Conservation (phyloP, 2,113 vertebrate genomes). For the Ovibos moschatus region DNA sequence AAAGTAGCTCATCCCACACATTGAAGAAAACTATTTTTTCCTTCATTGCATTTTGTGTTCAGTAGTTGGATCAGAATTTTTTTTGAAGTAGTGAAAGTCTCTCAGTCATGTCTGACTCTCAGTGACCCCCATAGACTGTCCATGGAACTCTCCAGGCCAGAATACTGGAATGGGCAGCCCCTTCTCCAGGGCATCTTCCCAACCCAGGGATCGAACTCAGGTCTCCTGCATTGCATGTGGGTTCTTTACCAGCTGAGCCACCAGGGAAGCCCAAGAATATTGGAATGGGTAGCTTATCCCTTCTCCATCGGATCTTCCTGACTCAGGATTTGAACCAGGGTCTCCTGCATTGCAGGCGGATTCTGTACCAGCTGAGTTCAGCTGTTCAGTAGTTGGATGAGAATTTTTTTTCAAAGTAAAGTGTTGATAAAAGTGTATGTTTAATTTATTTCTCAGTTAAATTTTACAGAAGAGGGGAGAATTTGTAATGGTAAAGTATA, state of each 20-base stretch:
- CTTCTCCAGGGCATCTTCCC: not conserved
- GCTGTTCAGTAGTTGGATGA: not conserved
- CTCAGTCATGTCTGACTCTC: not conserved
- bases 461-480: not conserved
- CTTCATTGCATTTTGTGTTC: not conserved
- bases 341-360: not conserved
- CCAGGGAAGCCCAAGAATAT: not conserved
- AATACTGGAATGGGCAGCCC: not conserved
- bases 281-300: not conserved
- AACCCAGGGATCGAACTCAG: not conserved
- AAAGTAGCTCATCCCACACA: not conserved
- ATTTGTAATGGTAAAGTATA: not conserved
- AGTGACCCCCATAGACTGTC: not conserved
- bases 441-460: conserved; percentile 22
- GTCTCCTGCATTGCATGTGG: not conserved
- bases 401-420: not conserved
- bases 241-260: not conserved
- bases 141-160: not conserved
- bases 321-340: not conserved
- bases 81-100: not conserved
- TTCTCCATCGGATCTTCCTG: not conserved
- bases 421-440: not conserved
- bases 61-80: conserved; percentile 7
- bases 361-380: not conserved
- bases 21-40: not conserved